Evolutionary conservation across 2,113 vertebrate species (phyloP).

Genomic region (Notarius lentiginosus): DNA sequence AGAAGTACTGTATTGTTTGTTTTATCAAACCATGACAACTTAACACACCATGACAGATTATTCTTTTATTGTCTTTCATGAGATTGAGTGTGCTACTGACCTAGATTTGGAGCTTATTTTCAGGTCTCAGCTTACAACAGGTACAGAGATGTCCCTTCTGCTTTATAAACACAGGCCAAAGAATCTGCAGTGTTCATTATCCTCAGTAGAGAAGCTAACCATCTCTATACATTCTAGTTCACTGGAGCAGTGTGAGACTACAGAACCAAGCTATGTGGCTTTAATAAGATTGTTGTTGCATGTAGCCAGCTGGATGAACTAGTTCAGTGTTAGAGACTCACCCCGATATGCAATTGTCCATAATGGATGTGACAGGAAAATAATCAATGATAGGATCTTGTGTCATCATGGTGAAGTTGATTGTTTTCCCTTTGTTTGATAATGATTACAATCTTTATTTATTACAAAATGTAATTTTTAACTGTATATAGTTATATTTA

Average conservation of each 20-base stretch:
- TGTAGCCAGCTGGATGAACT: neutral
- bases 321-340: neutral
- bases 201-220: neutral
- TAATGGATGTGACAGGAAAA: neutral
- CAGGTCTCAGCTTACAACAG: neutral
- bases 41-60: neutral
- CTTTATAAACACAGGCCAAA: neutral
- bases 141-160: neutral
- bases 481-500: neutral
- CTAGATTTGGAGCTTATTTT: neutral
- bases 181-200: neutral
- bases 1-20: neutral
- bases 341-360: neutral
- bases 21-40: neutral
- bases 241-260: neutral
- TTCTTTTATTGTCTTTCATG: neutral
- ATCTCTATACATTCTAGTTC: neutral
- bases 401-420: neutral
- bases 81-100: neutral
- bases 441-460: neutral
- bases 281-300: neutral
- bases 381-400: neutral
- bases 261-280: neutral
- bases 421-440: neutral
- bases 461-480: neutral